Conservation (phyloP, 2,113 vertebrate species). For the Sceloporus tristichus region DNA sequence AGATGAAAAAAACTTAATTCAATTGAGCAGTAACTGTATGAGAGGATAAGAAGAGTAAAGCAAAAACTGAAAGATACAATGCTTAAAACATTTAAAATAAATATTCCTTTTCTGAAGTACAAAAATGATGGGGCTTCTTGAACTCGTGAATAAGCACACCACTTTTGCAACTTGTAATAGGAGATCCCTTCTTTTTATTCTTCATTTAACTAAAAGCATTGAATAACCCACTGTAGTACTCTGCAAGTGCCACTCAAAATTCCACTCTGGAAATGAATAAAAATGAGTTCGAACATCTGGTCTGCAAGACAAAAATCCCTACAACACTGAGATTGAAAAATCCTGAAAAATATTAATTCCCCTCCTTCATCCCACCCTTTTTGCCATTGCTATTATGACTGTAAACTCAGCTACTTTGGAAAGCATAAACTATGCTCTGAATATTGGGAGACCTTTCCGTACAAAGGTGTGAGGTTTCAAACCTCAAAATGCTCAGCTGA, state of each 20-base stretch:
- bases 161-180: background rate
- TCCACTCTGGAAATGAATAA: background rate
- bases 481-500: background rate
- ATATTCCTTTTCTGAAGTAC: background rate
- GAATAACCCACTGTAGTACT: background rate
- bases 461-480: conserved; percentile 2
- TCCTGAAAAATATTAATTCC: background rate
- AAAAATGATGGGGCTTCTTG: background rate
- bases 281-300: too few species aligned
- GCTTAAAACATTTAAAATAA: background rate
- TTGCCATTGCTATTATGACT: background rate
- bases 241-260: background rate
- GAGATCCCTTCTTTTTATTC: background rate
- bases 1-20: background rate
- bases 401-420: background rate
- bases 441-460: conserved; percentile 15
- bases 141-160: background rate
- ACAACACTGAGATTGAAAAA: too few species aligned
- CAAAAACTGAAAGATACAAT: too few species aligned
- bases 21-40: too few species aligned
- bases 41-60: too few species aligned
- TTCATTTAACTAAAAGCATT: background rate
- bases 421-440: background rate
- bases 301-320: too few species aligned
- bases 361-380: background rate